Evolutionary conservation across 2,113 vertebrate genomes (phyloP), one percentile per base, ranked within the genome.

Genomic region (Scortum barcoo): DNA sequence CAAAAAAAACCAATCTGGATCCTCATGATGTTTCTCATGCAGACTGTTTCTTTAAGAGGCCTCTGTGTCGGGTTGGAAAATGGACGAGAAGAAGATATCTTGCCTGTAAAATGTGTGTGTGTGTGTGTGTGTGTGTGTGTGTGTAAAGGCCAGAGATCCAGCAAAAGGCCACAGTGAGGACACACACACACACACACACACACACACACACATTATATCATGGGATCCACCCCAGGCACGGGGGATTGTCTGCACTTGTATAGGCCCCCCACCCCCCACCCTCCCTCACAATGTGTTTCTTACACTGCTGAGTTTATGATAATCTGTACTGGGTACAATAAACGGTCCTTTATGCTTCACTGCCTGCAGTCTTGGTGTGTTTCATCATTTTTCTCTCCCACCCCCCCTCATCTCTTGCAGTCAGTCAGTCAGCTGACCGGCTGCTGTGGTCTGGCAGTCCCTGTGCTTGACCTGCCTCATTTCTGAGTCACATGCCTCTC

Each of bases 301-400:
- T 96, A 96, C 96, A 96, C 95, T 96, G 96, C 95, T 96, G 95
- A 95, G 85, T 97, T 97, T 90, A 95, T 96, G 93, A 97, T 97
- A 95, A 97, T 97, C 97, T 98, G 96, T 97, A 97, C 96, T 96
- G 96, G 96, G 97, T 98, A 97, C 97, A 99, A 99, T 99, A 99
- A 99, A 99, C 95, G 74, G 66, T 95, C 86, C 90, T 93, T 91
- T 91, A 93, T 94, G 95, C 93, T 94, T 93, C 91, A 92, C 76
- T 88, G 86, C 78, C 78, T 80, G 78, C 75, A 71, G 60, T 89
- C 42, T 67, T 86, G 76, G 40, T 90, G 88, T 84, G 72, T 89
- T 93, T 88, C 70, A 62, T 89, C 73, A 42, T 81, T 51, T 51
- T 71, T 30, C 44, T 66, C 33, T 24, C 10, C 26, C 40, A 40